A percentile compares a stretch with the other conserved stretches of the same genome.
phyloP scores from a whole-genome alignment of 2,113 vertebrate species.

The Tapirus terrestris region DNA sequence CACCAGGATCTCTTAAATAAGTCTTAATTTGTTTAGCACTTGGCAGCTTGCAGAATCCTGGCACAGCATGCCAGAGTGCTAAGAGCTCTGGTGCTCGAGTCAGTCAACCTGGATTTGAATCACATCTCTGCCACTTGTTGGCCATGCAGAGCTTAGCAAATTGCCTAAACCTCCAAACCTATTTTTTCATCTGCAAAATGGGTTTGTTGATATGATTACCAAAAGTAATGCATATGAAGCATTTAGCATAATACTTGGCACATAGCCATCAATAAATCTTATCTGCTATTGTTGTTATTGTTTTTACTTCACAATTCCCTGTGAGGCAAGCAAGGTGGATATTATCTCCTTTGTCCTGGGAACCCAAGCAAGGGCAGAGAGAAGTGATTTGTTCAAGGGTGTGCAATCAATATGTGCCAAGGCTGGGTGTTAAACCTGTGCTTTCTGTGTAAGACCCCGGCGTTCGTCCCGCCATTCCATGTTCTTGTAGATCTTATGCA shows the following conservation, averaged over 20 bases:
- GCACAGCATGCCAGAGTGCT: fast-evolving
- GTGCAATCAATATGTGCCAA: fast-evolving
- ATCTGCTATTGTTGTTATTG: neutral
- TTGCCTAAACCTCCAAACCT: neutral
- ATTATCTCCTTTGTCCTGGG: neutral
- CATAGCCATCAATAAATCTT: neutral
- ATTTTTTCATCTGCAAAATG: neutral
- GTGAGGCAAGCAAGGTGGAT: neutral
- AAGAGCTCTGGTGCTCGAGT: neutral
- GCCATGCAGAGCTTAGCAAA: neutral
- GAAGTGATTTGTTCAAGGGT: neutral
- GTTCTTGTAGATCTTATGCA: neutral
- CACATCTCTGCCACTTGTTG: neutral
- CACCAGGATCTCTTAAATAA: neutral
- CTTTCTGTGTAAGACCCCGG: neutral
- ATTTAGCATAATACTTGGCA: neutral
- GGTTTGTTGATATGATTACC: neutral
- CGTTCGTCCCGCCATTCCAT: neutral
- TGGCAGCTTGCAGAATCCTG: neutral
- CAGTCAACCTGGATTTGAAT: neutral
- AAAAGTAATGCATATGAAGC: neutral
- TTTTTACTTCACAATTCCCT: neutral
- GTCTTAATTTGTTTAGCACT: too few species aligned
- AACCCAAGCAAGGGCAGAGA: neutral
- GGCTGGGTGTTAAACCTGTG: neutral